Evolutionary conservation across 2,888 invertebrate species (phyloP).

Genomic region (Euzetes globulus): DNA sequence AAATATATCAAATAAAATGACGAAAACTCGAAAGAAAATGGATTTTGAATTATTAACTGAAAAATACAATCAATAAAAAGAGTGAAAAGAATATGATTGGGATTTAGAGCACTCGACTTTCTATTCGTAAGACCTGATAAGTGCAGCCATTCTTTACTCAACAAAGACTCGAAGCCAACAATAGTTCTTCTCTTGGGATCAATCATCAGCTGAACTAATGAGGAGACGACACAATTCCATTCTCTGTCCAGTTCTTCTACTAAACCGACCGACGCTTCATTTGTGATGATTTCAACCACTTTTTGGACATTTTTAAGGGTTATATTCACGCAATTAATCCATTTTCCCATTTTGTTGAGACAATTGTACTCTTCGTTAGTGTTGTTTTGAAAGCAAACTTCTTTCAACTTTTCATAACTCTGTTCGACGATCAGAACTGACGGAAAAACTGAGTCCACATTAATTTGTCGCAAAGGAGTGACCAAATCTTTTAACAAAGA

Average conservation of each 20-base stretch:
- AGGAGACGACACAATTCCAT: slow-evolving; percentile 69
- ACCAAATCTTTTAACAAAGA: slow-evolving; percentile 23
- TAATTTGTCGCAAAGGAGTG: slow-evolving; percentile 30
- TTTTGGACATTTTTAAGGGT: slow-evolving; percentile 7
- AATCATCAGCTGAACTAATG: slow-evolving; percentile 75
- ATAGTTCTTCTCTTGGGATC: slow-evolving; percentile 76
- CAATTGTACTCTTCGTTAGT: background rate
- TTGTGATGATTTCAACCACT: slow-evolving; percentile 27
- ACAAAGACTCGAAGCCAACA: slow-evolving; percentile 75
- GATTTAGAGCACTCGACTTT: background rate
- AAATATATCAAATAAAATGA: slow-evolving; percentile 69
- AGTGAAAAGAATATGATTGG: slow-evolving; percentile 54
- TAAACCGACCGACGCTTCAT: slow-evolving; percentile 32
- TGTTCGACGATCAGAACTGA: slow-evolving; percentile 11
- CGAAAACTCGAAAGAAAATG: slow-evolving; percentile 78
- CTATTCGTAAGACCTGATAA: slow-evolving; percentile 28
- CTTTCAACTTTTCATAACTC: slow-evolving; percentile 29
- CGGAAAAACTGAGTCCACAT: slow-evolving; percentile 25
- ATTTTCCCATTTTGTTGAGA: slow-evolving; percentile 32
- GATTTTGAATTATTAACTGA: slow-evolving; percentile 81
- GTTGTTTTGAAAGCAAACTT: slow-evolving; percentile 22
- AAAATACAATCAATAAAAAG: slow-evolving; percentile 87
- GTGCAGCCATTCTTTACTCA: slow-evolving; percentile 86
- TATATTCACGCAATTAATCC: slow-evolving; percentile 26
- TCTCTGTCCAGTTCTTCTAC: slow-evolving; percentile 33